Percentiles rank a stretch among this genome's conserved stretches.
Evolutionary conservation across 2,888 invertebrate genomes (phyloP).

Genomic region (Torymus texanus): DNA sequence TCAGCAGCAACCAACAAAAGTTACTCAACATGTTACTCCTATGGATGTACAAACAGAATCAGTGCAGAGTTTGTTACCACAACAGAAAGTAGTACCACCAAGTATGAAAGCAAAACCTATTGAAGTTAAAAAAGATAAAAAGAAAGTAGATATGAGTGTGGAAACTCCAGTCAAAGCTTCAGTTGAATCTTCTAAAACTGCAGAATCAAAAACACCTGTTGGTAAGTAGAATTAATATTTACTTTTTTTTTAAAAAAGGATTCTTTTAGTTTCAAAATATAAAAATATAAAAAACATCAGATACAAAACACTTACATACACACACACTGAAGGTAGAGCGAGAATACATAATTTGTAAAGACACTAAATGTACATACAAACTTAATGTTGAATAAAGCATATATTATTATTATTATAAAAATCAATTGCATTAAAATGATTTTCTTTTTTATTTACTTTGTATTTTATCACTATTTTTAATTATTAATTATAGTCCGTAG

Average conservation of each 20-base stretch:
- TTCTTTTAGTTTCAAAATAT: too few relatives aligned
- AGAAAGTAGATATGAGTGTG: slow-evolving; percentile 62
- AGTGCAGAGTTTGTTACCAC: slow-evolving; percentile 44
- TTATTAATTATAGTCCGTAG: too few relatives aligned
- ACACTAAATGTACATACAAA: too few relatives aligned
- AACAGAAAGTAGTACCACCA: slow-evolving; percentile 21
- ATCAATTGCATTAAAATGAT: too few relatives aligned
- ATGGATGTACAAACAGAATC: slow-evolving; percentile 55
- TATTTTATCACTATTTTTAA: neutral
- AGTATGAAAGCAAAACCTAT: slow-evolving; percentile 67
- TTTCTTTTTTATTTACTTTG: slow-evolving; percentile 24
- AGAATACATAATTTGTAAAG: too few relatives aligned
- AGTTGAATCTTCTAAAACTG: slow-evolving; percentile 58
- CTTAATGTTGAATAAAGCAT: too few relatives aligned
- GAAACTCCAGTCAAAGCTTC: slow-evolving; percentile 60
- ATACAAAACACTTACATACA: too few relatives aligned
- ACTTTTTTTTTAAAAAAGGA: slow-evolving; percentile 7
- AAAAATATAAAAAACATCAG: too few relatives aligned
- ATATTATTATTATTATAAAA: too few relatives aligned
- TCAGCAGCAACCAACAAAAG: slow-evolving; percentile 7
- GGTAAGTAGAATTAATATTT: slow-evolving; percentile 38
- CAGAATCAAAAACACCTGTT: slow-evolving; percentile 62
- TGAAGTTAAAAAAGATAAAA: slow-evolving; percentile 69
- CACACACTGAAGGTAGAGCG: too few relatives aligned
- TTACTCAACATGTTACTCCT: slow-evolving; percentile 53